phyloP scores from a whole-genome alignment of 1,140 invertebrate genomes.

The Dermatophagoides farinae region DNA sequence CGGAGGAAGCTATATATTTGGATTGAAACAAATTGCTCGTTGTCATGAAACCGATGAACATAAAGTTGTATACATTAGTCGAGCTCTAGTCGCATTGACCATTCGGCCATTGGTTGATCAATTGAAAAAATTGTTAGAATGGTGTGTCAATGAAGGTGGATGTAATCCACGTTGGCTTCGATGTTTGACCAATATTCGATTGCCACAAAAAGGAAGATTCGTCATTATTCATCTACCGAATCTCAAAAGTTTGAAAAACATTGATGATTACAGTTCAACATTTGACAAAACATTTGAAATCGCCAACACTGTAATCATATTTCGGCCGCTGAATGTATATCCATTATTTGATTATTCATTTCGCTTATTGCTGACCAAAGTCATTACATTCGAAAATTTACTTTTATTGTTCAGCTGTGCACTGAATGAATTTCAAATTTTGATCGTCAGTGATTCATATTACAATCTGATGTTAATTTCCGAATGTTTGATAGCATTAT shows the following conservation, averaged over 20 bases:
- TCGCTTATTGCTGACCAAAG: conserved; percentile 52
- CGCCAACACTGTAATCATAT: conserved; percentile 3
- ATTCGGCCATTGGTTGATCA: conserved; percentile 7
- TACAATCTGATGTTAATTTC: conserved; percentile 89
- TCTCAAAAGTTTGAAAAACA: neutral
- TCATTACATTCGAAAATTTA: conserved; percentile 68
- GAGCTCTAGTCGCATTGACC: conserved; percentile 8
- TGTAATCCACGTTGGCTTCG: conserved; percentile 7
- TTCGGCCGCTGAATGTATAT: conserved; percentile 43
- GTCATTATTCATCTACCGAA: neutral
- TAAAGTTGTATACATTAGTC: conserved; percentile 6
- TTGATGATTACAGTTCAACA: neutral
- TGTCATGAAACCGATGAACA: conserved; percentile 6
- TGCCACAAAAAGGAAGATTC: conserved; percentile 8
- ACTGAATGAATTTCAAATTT: conserved; percentile 84
- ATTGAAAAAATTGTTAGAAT: conserved; percentile 3
- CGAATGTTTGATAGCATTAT: conserved; percentile 66
- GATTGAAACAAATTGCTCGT: conserved; percentile 3
- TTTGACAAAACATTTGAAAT: neutral
- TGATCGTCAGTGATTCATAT: conserved; percentile 80
- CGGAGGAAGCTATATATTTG: conserved; percentile 31
- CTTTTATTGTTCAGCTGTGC: conserved; percentile 87
- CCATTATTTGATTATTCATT: conserved; percentile 84
- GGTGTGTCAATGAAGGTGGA: conserved; percentile 6
- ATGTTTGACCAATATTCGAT: conserved; percentile 6